Base-by-base conservation (phyloP, 2,113 vertebrate species). In the Alethe diademata region DNA sequence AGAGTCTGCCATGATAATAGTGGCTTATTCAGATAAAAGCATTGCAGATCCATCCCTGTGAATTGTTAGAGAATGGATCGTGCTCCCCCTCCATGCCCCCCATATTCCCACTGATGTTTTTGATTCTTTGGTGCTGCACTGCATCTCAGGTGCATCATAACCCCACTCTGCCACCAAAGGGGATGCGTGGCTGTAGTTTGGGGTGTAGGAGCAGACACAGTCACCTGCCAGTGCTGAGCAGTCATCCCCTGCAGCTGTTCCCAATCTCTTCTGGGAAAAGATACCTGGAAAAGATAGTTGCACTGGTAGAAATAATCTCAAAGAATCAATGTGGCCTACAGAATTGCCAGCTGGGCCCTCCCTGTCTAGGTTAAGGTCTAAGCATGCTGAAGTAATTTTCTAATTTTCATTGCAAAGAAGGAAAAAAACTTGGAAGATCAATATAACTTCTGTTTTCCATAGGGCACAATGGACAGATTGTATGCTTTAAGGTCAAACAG, bases 401-500 rank as follows among this genome's bases (percentile, higher is more conserved):
- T 51, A 29, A 83, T 92, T 96, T 94, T 73, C 85, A 88, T 58
- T 83, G 42, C 47, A 90, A 62, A 96, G 67, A 35, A 61, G 54
- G 23, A 28, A 85, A 81, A 64, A 81, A 84, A 11, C 23, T 53
- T 96, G 93, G 84, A 92, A 93, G 94, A 94, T 80, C 56, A 82
- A 88, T 91, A 73, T 74, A 65, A 53, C 62, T 93, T 79, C 66
- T 93, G 9, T 82, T 93, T 95, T 94, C 85, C n/a, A 29, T 83
- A 90, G 74, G 78, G 93, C 84, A 87, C 73, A 85, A 82, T 70
- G 58, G 74, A 62, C 14, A 94, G 71, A 82, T 76, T 91, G 62
- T 93, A 69, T 54, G 48, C 40, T 87, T 90, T 94, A 92, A 85
- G 87, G 67, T 93, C 87, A 95, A 91, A 93, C 93, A 95, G 84